Percentiles rank a stretch among this genome's conserved stretches.
Conservation (phyloP, 2,797 vertebrate genomes). For the Diplodus sargus region DNA sequence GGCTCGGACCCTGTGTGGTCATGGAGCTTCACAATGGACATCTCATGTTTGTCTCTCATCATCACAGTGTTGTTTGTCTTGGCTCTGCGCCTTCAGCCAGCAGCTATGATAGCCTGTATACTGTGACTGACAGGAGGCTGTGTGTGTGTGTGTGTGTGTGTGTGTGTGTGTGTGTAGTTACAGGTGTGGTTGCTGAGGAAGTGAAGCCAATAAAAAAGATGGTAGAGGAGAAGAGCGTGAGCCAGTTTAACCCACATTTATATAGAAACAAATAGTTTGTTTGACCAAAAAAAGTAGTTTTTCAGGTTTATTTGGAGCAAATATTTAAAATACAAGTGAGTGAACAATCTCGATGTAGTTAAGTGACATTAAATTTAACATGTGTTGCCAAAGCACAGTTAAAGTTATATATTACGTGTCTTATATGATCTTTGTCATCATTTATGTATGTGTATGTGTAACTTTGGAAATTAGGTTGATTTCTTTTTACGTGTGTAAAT, state of each 20-base stretch:
- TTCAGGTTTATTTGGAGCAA: too few relatives aligned
- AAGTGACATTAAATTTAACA: too few relatives aligned
- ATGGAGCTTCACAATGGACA: not conserved
- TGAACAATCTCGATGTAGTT: too few relatives aligned
- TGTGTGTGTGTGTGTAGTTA: too few relatives aligned
- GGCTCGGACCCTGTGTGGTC: slow-evolving; percentile 37
- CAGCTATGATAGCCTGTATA: not conserved
- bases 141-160: not conserved
- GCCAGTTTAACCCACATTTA: not conserved
- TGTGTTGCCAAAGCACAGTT: too few relatives aligned
- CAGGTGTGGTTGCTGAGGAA: slow-evolving; percentile 12
- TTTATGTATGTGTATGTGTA: too few relatives aligned
- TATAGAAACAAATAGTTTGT: not conserved
- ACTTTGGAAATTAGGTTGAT: too few relatives aligned
- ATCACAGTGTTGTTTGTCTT: not conserved
- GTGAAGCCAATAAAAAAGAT: not conserved
- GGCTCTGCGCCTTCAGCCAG: not conserved
- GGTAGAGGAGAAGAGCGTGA: not conserved
- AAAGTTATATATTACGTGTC: too few relatives aligned
- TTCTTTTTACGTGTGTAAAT: too few relatives aligned
- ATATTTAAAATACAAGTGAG: not conserved
- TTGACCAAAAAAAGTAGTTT: not conserved
- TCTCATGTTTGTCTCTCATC: not conserved
- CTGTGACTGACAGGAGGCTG: not conserved
- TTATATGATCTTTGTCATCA: too few relatives aligned